A percentile compares a stretch with the other conserved stretches of the same genome.
These are phyloP conservation scores for Suncus etruscus DNA, from an alignment of 2,113 vertebrate genomes.

Conservation along the genomic window DNA sequence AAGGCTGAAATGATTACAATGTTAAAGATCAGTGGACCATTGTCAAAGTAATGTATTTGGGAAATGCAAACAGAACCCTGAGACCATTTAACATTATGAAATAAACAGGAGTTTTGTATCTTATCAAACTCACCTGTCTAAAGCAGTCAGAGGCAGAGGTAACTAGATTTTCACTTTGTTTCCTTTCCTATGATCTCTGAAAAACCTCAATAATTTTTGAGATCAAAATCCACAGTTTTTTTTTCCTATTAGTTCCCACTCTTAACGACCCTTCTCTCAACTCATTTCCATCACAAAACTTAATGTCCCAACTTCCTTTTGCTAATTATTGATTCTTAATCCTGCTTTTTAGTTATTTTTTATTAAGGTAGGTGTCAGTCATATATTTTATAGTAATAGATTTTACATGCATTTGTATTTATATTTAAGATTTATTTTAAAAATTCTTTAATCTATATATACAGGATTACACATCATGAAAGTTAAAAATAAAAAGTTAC, in stretches of 20 bases:
- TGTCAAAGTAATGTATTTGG: background rate
- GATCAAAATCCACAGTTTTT: background rate
- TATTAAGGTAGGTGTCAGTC: background rate
- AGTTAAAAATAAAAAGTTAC: background rate
- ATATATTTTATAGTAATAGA: background rate
- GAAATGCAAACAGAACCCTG: too few species aligned
- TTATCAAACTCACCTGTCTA: background rate
- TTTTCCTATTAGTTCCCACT: background rate
- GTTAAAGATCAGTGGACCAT: slow-evolving; percentile 26
- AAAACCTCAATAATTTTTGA: background rate
- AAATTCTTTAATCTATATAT: background rate
- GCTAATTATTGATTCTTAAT: background rate
- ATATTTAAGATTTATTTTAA: background rate
- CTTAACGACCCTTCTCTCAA: background rate
- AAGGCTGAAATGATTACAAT: background rate
- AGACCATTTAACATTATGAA: background rate
- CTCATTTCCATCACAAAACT: background rate
- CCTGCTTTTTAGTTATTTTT: background rate
- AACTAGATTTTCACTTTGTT: background rate
- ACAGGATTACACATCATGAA: background rate
- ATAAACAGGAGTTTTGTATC: background rate
- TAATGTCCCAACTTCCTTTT: background rate
- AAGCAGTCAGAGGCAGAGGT: background rate
- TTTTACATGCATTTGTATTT: slow-evolving; percentile 4
- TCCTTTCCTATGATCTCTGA: background rate